phyloP scores from a whole-genome alignment of 2,113 vertebrate genomes.

The Cyanoramphus novaezelandiae region DNA sequence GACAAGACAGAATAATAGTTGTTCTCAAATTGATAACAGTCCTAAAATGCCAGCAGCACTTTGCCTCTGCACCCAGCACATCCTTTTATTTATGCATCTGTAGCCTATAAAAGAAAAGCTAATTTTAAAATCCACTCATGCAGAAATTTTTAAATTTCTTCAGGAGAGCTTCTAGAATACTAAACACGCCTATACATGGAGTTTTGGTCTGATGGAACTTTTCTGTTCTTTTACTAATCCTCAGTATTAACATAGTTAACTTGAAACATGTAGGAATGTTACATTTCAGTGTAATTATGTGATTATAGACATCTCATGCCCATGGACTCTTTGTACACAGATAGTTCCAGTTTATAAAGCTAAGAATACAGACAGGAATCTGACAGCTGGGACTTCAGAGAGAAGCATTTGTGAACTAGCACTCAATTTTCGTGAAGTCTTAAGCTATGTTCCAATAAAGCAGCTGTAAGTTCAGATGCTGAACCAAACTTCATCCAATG shows the following conservation, averaged over 20 bases:
- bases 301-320: not conserved
- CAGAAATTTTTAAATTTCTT: not conserved
- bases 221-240: not conserved
- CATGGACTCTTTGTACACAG: not conserved
- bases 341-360: not conserved
- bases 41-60: not conserved
- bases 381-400: not conserved
- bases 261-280: not conserved
- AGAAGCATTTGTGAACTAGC: not conserved
- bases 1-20: constrained; percentile 51
- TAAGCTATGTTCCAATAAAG: not conserved
- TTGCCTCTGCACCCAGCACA: not conserved
- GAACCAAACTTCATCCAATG: not conserved
- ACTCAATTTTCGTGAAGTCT: not conserved
- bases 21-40: constrained; percentile 15
- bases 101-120: not conserved
- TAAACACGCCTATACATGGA: not conserved
- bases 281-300: not conserved
- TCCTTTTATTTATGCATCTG: not conserved
- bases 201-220: not conserved
- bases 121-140: not conserved
- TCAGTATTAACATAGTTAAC: not conserved
- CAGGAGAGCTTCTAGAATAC: not conserved
- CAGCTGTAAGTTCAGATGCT: not conserved
- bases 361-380: not conserved